Conservation (phyloP, 1,140 invertebrate species). For the Metaphire vulgaris region DNA sequence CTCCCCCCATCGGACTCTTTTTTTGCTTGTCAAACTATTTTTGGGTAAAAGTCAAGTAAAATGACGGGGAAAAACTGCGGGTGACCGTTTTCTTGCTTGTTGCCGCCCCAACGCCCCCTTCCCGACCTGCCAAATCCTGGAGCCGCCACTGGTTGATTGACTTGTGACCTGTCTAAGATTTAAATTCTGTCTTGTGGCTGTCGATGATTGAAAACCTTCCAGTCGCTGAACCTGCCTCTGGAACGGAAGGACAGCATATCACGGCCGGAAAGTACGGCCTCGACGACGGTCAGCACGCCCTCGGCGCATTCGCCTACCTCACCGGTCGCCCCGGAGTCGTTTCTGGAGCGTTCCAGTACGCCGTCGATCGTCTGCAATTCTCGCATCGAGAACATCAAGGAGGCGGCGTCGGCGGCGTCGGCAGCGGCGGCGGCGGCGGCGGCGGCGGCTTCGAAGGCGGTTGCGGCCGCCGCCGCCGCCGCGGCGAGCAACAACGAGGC, state of each 20-base stretch:
- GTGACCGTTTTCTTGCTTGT: no score
- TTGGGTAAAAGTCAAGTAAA: no score
- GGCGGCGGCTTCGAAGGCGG: background rate
- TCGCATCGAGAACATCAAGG: background rate
- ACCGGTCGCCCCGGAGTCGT: background rate
- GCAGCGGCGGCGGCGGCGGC: background rate
- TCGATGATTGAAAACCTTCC: background rate
- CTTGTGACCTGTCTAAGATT: no score
- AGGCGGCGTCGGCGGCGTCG: background rate
- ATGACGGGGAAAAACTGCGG: no score
- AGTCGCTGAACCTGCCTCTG: slow-evolving; percentile 10
- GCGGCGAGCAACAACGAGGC: background rate
- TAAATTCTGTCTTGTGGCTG: no score
- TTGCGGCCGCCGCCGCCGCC: background rate
- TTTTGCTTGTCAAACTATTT: no score
- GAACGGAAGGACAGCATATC: slow-evolving; percentile 16
- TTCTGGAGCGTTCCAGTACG: background rate
- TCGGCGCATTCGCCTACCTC: slow-evolving; percentile 5
- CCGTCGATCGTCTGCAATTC: background rate
- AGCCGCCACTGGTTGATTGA: no score
- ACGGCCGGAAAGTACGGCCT: slow-evolving; percentile 16
- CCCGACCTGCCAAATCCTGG: no score
- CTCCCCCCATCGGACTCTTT: no score
- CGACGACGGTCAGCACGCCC: slow-evolving; percentile 13
- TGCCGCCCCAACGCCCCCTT: no score